Evolutionary conservation across 1,140 invertebrate species (phyloP).

Genomic region (Chrysomallon squamiferum): DNA sequence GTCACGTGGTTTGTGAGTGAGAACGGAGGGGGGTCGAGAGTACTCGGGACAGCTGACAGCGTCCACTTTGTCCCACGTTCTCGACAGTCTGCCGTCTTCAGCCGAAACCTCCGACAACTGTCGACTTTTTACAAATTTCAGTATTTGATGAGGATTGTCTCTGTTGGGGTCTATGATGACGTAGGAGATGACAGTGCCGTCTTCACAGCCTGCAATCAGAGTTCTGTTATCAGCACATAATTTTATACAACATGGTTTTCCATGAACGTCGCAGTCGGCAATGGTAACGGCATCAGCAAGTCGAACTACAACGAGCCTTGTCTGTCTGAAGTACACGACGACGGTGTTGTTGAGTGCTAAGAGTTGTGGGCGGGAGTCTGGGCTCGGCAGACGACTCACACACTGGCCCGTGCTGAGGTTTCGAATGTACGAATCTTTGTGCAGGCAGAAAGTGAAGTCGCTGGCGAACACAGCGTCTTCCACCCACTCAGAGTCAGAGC

Average conservation of each 20-base stretch:
- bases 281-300: constrained; percentile 42
- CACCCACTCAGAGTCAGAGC: constrained; percentile 17
- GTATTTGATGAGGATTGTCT: constrained; percentile 26
- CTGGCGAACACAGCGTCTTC: constrained; percentile 38
- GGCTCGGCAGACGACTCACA: constrained; percentile 24
- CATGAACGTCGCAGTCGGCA: constrained; percentile 53
- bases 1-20: constrained; percentile 31
- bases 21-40: constrained; percentile 47
- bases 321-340: constrained; percentile 40
- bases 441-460: constrained; percentile 49
- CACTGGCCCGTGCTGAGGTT: constrained; percentile 38
- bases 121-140: constrained; percentile 36
- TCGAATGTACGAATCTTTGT: constrained; percentile 47
- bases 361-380: constrained; percentile 19
- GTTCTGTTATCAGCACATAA: constrained; percentile 52
- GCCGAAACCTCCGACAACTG: constrained; percentile 11
- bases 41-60: constrained; percentile 20
- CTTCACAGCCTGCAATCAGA: constrained; percentile 53
- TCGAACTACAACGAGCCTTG: constrained; percentile 35
- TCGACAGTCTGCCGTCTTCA: constrained; percentile 11
- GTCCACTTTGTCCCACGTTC: constrained; percentile 55
- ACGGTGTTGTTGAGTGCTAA: constrained; percentile 43
- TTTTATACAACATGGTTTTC: constrained; percentile 34
- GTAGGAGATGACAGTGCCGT: constrained; percentile 55
- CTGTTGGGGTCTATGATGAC: constrained; percentile 45